Evolutionary conservation across 2,888 invertebrate genomes (phyloP).

Genomic region (Pachycephus smyrnensis): DNA sequence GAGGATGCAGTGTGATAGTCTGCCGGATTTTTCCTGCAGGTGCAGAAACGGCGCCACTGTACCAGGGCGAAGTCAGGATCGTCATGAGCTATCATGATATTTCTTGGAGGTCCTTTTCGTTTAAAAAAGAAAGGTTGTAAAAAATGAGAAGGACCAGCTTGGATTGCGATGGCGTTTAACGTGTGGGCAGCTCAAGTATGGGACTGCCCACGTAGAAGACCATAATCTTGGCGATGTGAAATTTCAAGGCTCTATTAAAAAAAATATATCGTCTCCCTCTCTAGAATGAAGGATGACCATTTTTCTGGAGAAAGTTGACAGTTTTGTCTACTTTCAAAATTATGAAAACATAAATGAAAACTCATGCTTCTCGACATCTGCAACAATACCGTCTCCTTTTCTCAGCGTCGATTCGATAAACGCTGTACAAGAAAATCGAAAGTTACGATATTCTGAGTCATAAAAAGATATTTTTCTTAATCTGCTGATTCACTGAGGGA

Average conservation of each 20-base stretch:
- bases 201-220: constrained; percentile 31
- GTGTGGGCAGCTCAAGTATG: constrained; percentile 30
- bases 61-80: not conserved
- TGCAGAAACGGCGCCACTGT: not conserved
- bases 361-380: not conserved
- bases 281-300: not conserved
- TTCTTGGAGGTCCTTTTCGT: not conserved
- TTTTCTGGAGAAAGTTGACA: not conserved
- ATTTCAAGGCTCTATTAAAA: constrained; percentile 29
- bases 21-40: not conserved
- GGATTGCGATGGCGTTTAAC: constrained; percentile 28
- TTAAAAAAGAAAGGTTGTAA: not conserved
- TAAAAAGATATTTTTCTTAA: not conserved
- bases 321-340: not conserved
- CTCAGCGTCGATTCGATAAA: not conserved
- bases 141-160: constrained; percentile 12
- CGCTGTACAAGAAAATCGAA: not conserved
- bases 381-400: not conserved
- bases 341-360: not conserved
- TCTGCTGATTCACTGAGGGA: not conserved
- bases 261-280: not conserved
- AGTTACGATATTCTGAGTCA: not conserved
- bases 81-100: not conserved
- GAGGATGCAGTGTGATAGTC: not conserved
- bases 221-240: constrained; percentile 25